Percentiles rank a stretch among this genome's conserved stretches.
These are phyloP conservation scores for Pteria penguin DNA, from an alignment of 2,888 invertebrate genomes.

Conservation along the genomic window DNA sequence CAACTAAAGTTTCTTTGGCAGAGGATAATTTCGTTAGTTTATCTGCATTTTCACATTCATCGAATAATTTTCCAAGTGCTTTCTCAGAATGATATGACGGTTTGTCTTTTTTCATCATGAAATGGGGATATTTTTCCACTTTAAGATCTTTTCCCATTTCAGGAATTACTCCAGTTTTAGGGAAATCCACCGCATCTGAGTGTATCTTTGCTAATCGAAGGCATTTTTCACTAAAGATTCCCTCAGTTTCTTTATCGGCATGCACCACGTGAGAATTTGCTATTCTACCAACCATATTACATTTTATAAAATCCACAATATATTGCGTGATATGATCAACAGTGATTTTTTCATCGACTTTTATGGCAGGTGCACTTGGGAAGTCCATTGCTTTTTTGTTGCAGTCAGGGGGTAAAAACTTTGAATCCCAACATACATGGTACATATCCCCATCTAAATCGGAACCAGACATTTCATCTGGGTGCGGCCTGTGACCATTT, in stretches of 20 bases:
- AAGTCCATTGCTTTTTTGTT: conserved; percentile 30
- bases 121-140: conserved; percentile 28
- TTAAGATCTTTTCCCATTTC: conserved; percentile 20
- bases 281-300: conserved; percentile 20
- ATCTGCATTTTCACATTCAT: conserved; percentile 7
- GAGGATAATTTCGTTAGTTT: background rate
- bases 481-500: conserved; percentile 78
- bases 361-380: background rate
- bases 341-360: background rate
- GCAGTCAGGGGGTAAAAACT: conserved; percentile 16
- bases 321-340: conserved; percentile 17
- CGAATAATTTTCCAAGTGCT: conserved; percentile 19
- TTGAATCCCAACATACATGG: conserved; percentile 76
- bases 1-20: background rate
- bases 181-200: conserved; percentile 35
- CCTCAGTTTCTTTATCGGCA: conserved; percentile 11
- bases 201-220: conserved; percentile 12
- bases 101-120: conserved; percentile 31
- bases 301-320: conserved; percentile 23
- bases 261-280: conserved; percentile 32
- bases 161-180: conserved; percentile 24
- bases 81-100: conserved; percentile 11
- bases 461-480: conserved; percentile 80
- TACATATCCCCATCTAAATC: conserved; percentile 80
- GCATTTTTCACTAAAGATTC: conserved; percentile 8